Base-by-base conservation (phyloP, 2,888 invertebrate genomes). In the Blastobasis lacticolella region DNA sequence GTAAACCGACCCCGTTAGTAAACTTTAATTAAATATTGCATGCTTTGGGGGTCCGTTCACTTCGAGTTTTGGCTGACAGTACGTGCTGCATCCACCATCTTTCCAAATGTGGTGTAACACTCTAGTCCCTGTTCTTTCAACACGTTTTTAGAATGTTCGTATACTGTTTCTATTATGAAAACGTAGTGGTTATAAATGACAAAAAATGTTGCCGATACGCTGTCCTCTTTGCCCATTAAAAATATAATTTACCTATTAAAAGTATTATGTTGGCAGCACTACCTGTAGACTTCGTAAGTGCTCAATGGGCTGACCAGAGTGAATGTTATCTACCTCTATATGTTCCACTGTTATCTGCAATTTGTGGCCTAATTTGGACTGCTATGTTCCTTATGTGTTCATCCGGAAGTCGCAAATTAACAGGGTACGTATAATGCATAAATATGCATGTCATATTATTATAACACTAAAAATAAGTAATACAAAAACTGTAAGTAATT, bases 331-430 rank as follows among this genome's bases (percentile, higher is more conserved):
- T 87, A 10, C 86, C 89, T 0, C 82, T 81, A 0, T 88, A 81
- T 52, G 82, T 87, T 44, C 89, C 88, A 0, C 73, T 89, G 0
- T 70, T 83, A 10, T 90, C 88, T 0, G 88, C 81, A 0, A 80
- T 88, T 47, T 89, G 84, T 53, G 90, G 89, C 0, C 71, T 88
- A 1, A 72, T 84, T 10, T 89, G 89, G 89, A 82, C 87, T 5
- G 81, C 84, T 4, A 78, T 90, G 73, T 90, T 90, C 55, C 66
- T 85, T 4, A 89, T 90, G 80, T 90, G 89, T 58, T 88, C 87
- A 0, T 83, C 84, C 40, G 89, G 89, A n/a, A 87, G 83, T 50
- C 72, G 83, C 47, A 77, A 80, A n/a, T 66, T 74, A 0, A 77
- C 78, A 49, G 86, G 88, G 90, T 85, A 23, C 23, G 23, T 23